These are phyloP conservation scores for Bombus cullumanus DNA, from an alignment of 1,140 invertebrate genomes.

Conservation along the genomic window DNA sequence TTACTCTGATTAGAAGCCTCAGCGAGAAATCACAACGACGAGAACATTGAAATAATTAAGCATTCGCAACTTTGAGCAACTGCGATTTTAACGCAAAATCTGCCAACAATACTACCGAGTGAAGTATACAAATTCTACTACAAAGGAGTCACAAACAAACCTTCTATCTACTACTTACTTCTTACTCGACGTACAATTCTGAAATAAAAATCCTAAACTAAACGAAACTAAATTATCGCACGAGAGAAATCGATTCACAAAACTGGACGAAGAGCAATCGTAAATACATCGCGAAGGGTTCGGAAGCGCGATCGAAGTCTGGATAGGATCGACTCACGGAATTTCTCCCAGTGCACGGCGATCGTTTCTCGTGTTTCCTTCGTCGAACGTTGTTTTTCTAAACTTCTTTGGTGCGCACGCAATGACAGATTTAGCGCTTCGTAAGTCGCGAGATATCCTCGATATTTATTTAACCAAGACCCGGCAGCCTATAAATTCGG, in stretches of 20 bases:
- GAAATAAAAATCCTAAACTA: no score
- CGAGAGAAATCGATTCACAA: background rate
- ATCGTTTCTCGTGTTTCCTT: slow-evolving; percentile 2
- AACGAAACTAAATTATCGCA: no score
- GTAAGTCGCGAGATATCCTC: slow-evolving; percentile 54
- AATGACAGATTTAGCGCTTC: slow-evolving; percentile 64
- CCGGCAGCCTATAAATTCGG: slow-evolving; percentile 66
- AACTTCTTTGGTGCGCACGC: slow-evolving; percentile 14
- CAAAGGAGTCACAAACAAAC: no score
- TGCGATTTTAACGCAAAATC: background rate
- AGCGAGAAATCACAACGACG: background rate
- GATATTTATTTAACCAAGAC: slow-evolving; percentile 68
- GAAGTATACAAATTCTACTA: no score
- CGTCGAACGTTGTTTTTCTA: slow-evolving; percentile 43
- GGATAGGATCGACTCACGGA: background rate
- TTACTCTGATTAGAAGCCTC: background rate
- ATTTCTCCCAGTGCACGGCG: background rate
- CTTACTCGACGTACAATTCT: no score
- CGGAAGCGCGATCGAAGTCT: background rate
- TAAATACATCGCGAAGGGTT: background rate
- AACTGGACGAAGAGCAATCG: background rate
- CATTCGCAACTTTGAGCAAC: no score
- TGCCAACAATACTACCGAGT: no score
- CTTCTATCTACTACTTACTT: no score
- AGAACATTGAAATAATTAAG: no score